These are phyloP conservation scores for Polydesmus complanatus DNA, from an alignment of 2,888 invertebrate species.

Conservation along the genomic window DNA sequence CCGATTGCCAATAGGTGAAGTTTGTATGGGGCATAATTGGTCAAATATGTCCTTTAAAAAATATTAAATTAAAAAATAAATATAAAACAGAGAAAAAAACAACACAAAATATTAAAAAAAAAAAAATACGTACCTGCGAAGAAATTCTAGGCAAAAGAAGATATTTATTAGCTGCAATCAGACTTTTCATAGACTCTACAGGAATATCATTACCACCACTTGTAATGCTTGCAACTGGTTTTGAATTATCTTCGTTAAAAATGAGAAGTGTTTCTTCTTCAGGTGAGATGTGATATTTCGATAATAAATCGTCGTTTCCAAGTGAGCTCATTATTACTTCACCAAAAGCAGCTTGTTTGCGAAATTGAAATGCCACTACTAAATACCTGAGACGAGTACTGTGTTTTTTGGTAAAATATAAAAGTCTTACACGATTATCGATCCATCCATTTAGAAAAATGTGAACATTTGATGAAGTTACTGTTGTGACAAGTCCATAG, in stretches of 20 bases:
- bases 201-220: conserved; percentile 76
- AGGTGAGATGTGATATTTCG: conserved; percentile 54
- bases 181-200: conserved; percentile 69
- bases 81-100: background rate
- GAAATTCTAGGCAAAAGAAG: conserved; percentile 75
- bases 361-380: conserved; percentile 71
- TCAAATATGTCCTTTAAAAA: conserved; percentile 51
- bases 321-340: conserved; percentile 49
- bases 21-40: conserved; percentile 75
- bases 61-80: conserved; percentile 20
- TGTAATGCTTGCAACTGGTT: conserved; percentile 69
- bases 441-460: conserved; percentile 73
- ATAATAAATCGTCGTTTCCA: conserved; percentile 39
- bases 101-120: background rate
- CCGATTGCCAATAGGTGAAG: conserved; percentile 52
- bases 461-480: conserved; percentile 59
- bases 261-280: conserved; percentile 67
- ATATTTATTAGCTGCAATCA: conserved; percentile 77
- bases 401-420: conserved; percentile 56
- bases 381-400: conserved; percentile 70
- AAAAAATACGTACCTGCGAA: conserved; percentile 52
- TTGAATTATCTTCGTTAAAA: conserved; percentile 68
- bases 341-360: conserved; percentile 76
- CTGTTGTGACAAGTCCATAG: conserved; percentile 47
- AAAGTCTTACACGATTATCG: conserved; percentile 78